Evolutionary conservation across 2,888 invertebrate species (phyloP).

Genomic region (Sisyra terminalis): DNA sequence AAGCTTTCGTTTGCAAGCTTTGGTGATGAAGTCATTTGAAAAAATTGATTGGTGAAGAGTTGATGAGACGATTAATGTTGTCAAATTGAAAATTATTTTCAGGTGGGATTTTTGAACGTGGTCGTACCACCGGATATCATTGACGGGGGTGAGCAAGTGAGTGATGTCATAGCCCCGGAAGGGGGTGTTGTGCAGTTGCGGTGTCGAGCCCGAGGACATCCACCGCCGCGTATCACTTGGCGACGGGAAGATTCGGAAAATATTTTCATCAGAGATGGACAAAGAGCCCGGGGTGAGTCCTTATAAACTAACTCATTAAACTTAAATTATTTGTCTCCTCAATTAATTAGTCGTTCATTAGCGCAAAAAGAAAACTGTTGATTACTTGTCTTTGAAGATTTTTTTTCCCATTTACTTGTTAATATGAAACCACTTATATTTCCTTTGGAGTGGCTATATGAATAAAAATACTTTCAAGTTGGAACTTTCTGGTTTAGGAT

Average conservation of each 20-base stretch:
- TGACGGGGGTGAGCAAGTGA: slow-evolving; percentile 12
- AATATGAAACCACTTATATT: too few relatives aligned
- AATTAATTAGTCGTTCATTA: not conserved
- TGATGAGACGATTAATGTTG: not conserved
- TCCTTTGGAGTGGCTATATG: too few relatives aligned
- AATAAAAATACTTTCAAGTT: too few relatives aligned
- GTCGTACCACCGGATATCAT: slow-evolving; percentile 42
- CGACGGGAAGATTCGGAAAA: slow-evolving; percentile 33
- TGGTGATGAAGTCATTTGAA: too few relatives aligned
- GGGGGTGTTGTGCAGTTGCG: slow-evolving; percentile 28
- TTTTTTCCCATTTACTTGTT: too few relatives aligned
- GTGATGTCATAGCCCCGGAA: slow-evolving; percentile 30
- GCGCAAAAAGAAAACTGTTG: slow-evolving; percentile 2
- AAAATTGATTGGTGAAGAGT: too few relatives aligned
- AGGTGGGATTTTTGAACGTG: slow-evolving; percentile 37
- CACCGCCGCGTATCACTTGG: slow-evolving; percentile 34
- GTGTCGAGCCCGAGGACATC: slow-evolving; percentile 35
- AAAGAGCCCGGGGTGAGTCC: slow-evolving; percentile 20
- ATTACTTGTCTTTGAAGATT: too few relatives aligned
- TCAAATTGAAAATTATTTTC: slow-evolving; percentile 13
- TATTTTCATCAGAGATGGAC: slow-evolving; percentile 30
- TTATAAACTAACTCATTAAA: slow-evolving; percentile 7
- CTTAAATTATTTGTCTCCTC: not conserved
- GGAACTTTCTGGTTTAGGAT: too few relatives aligned
- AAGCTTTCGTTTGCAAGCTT: too few relatives aligned